These are phyloP conservation scores for Ctenomys sociabilis DNA, from an alignment of 2,113 vertebrate genomes.

Conservation along the genomic window DNA sequence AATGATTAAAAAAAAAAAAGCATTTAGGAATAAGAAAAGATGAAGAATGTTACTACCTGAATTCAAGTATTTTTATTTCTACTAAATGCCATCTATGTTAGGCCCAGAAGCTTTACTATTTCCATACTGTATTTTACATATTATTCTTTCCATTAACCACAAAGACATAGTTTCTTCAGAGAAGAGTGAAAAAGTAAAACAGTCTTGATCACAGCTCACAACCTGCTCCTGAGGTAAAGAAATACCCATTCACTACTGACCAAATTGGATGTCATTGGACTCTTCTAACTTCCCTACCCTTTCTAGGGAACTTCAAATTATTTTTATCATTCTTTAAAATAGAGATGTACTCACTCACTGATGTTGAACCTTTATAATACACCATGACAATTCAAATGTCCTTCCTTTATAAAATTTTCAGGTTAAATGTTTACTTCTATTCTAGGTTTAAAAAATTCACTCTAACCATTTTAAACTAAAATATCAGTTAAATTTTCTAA, in stretches of 20 bases:
- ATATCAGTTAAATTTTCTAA: not conserved
- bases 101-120: not conserved
- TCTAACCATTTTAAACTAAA: constrained; percentile 2
- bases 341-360: not conserved
- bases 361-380: not conserved
- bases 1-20: not conserved
- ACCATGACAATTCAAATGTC: not conserved
- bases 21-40: not conserved
- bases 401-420: not conserved
- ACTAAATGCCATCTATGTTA: not conserved
- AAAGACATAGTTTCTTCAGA: not conserved
- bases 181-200: not conserved
- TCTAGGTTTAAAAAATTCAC: not conserved
- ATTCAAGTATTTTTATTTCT: not conserved
- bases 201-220: not conserved
- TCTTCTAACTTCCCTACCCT: not conserved
- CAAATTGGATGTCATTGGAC: not conserved
- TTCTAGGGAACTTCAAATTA: not conserved
- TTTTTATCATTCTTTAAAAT: not conserved
- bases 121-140: not conserved
- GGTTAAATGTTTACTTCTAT: not conserved
- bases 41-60: not conserved
- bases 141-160: not conserved
- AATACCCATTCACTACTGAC: not conserved
- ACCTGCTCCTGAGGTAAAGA: not conserved